Conservation (phyloP, 2,797 vertebrate genomes). For the Falco biarmicus region DNA sequence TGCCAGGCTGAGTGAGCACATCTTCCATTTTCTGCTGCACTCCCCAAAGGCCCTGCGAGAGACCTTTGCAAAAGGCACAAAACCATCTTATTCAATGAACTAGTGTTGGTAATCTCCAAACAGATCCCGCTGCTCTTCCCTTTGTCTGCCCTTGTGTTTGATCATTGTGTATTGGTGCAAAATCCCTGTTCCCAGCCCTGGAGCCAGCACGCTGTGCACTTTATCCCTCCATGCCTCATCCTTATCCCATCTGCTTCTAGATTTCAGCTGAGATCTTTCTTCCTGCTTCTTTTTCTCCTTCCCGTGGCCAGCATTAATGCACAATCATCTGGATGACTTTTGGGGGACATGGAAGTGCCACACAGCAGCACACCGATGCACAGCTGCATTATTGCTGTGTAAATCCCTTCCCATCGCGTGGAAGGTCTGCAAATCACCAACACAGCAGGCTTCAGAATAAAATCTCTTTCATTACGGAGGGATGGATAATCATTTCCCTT, state of each 20-base stretch:
- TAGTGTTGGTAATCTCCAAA: neutral
- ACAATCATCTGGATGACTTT: neutral
- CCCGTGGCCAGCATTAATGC: fast-evolving
- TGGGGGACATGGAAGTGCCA: fast-evolving
- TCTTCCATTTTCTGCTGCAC: neutral
- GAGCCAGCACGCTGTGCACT: neutral
- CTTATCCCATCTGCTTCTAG: neutral
- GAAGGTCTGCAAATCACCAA: neutral
- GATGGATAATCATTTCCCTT: constrained; percentile 36
- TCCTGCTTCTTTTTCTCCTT: neutral
- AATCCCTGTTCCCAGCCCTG: neutral
- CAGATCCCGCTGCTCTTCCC: neutral
- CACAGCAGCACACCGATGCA: fast-evolving
- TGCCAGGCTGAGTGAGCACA: neutral
- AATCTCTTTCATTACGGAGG: neutral
- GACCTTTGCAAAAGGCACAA: neutral
- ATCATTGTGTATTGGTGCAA: neutral
- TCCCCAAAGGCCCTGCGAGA: neutral
- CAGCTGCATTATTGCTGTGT: fast-evolving
- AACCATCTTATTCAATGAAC: neutral
- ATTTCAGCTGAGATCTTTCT: neutral
- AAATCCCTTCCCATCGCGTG: neutral
- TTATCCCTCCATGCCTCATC: neutral
- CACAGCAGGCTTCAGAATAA: neutral
- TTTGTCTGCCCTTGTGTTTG: neutral